A percentile compares a stretch with the other conserved stretches of the same genome.
These are phyloP conservation scores for Drosophila pseudoananassae DNA, from an alignment of 1,140 invertebrate species.

Conservation along the genomic window DNA sequence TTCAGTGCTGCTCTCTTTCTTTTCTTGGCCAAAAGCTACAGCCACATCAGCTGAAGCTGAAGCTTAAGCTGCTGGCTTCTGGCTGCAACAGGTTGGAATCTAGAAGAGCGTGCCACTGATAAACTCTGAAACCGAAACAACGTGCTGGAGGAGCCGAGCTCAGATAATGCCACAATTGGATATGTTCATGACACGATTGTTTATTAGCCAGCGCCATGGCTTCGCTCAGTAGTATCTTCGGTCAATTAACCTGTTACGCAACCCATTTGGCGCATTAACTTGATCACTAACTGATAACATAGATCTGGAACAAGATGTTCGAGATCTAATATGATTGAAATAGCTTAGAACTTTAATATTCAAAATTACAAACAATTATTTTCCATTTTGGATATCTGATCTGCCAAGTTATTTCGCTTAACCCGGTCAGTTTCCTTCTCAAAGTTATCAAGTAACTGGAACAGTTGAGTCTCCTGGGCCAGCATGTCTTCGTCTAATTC, in stretches of 20 bases:
- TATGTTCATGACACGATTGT: conserved; percentile 55
- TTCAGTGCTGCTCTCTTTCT: conserved; percentile 10
- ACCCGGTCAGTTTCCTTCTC: neutral
- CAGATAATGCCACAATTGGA: conserved; percentile 60
- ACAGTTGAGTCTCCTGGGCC: neutral
- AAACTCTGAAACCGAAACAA: conserved; percentile 54
- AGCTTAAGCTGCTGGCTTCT: neutral
- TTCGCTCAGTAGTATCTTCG: conserved; percentile 20
- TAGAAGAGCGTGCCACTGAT: conserved; percentile 77
- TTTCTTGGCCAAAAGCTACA: conserved; percentile 10
- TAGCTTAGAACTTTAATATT: neutral
- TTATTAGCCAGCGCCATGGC: conserved; percentile 39
- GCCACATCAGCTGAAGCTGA: neutral
- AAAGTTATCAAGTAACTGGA: neutral
- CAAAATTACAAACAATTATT: neutral
- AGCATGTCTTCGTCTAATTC: neutral
- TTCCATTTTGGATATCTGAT: neutral
- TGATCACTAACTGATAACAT: conserved; percentile 11
- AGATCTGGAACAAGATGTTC: conserved; percentile 5
- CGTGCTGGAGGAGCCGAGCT: conserved; percentile 70
- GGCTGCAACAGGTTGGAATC: conserved; percentile 49
- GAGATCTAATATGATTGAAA: too few species aligned
- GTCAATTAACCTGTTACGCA: conserved; percentile 32
- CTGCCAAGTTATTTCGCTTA: neutral
- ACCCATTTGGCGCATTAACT: conserved; percentile 7